A percentile compares a stretch with the other conserved stretches of the same genome.
phyloP scores from a whole-genome alignment of 1,140 invertebrate species.

The Drosophila carrolli region DNA sequence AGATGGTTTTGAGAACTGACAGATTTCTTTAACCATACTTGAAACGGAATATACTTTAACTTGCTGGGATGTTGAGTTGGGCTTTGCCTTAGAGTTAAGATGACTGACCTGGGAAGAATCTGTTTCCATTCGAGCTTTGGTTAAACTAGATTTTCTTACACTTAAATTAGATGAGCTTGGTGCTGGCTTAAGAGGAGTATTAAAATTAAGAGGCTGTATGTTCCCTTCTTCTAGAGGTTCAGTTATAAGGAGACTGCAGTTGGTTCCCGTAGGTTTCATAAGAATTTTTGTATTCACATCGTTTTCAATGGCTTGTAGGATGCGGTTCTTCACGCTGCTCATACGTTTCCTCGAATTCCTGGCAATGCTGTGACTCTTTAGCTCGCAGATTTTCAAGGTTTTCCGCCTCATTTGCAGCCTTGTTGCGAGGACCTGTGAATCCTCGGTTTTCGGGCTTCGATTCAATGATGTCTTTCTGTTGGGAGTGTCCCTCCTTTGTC shows the following conservation, averaged over 20 bases:
- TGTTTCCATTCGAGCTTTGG: not conserved
- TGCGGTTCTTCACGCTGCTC: conserved; percentile 52
- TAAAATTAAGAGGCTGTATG: not conserved
- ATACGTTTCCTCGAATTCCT: conserved; percentile 46
- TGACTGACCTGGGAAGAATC: no score
- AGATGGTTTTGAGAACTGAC: not conserved
- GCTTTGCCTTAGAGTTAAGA: not conserved
- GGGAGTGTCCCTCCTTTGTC: not conserved
- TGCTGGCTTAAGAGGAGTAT: not conserved
- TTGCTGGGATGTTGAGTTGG: not conserved
- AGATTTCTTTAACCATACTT: not conserved
- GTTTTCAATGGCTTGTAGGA: conserved; percentile 37
- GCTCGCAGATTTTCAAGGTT: conserved; percentile 23
- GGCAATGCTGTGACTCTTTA: conserved; percentile 60
- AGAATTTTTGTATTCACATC: conserved; percentile 1
- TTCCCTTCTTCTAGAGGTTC: no score
- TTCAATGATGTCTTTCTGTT: not conserved
- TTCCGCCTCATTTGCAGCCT: conserved; percentile 3
- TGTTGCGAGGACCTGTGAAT: not conserved
- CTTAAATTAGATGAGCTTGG: not conserved
- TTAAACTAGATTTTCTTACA: conserved; percentile 14
- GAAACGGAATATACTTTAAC: no score
- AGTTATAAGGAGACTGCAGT: not conserved
- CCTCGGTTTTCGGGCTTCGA: not conserved
- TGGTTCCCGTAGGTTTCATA: no score